A percentile compares a stretch with the other conserved stretches of the same genome.
Conservation (phyloP, 2,888 invertebrate genomes). For the Amitus sp. region DNA sequence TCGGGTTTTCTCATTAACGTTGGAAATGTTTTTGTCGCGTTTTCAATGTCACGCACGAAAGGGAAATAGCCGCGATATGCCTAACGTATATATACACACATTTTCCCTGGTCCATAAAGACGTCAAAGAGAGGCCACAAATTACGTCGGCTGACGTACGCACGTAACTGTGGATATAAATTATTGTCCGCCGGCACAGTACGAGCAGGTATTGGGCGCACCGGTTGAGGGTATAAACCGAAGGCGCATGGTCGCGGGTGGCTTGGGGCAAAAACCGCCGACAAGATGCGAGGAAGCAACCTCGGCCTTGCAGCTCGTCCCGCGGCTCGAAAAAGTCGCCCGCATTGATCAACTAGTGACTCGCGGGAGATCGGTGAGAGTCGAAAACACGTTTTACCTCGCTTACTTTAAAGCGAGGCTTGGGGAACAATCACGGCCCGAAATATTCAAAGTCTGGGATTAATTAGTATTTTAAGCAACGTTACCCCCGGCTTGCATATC, state of each 20-base stretch:
- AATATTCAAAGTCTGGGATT: conserved; percentile 17
- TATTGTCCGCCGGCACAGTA: conserved; percentile 40
- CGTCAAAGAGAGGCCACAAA: conserved; percentile 48
- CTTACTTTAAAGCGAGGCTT: too few relatives aligned
- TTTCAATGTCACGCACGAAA: conserved; percentile 20
- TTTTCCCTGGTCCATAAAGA: conserved; percentile 47
- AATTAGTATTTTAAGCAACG: conserved; percentile 46
- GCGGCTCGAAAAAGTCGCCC: conserved; percentile 43
- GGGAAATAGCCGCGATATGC: conserved; percentile 28
- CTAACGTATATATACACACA: conserved; percentile 41
- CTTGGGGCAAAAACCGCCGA: conserved; percentile 33
- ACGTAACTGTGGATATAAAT: conserved; percentile 45
- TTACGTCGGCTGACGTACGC: conserved; percentile 38
- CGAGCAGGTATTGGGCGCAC: conserved; percentile 35
- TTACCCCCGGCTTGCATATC: conserved; percentile 46
- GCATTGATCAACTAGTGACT: conserved; percentile 22
- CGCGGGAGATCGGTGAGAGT: neutral
- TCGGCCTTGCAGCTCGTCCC: neutral
- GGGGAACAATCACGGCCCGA: neutral
- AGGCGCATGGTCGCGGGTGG: conserved; percentile 34
- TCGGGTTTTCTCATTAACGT: conserved; percentile 3
- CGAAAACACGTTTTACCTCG: neutral
- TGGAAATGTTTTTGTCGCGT: conserved; percentile 11
- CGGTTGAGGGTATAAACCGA: conserved; percentile 17
- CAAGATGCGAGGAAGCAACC: conserved; percentile 28